A percentile compares a stretch with the other conserved stretches of the same genome.
These are phyloP conservation scores for Hydrocynus forskahlii DNA, from an alignment of 2,797 vertebrate genomes.

Conservation along the genomic window DNA sequence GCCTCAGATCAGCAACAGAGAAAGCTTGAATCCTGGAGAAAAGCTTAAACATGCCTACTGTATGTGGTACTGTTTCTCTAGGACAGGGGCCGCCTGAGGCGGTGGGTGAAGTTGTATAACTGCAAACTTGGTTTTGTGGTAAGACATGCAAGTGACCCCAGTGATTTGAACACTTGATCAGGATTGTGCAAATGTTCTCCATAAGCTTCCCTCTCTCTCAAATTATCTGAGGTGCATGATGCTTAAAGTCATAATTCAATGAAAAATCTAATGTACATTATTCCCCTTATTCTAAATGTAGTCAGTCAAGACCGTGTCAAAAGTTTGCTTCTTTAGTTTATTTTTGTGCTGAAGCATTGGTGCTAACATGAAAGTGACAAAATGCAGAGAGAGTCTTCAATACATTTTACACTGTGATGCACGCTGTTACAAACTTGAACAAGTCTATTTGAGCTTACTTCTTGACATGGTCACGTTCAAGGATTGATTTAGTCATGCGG, in stretches of 20 bases:
- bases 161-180: slow-evolving; percentile 17
- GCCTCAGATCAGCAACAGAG: slow-evolving; percentile 8
- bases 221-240: slow-evolving; percentile 16
- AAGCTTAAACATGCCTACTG: slow-evolving; percentile 23
- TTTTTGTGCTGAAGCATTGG: background rate
- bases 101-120: slow-evolving; percentile 22
- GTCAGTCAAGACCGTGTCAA: background rate
- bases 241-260: background rate
- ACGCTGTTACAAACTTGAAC: background rate
- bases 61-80: slow-evolving; percentile 41
- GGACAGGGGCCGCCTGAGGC: slow-evolving; percentile 16
- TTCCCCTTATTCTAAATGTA: background rate
- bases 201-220: slow-evolving; percentile 7
- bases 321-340: background rate
- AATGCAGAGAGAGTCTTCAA: no score
- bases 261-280: background rate
- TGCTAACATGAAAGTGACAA: background rate
- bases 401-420: no score
- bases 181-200: background rate
- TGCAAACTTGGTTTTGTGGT: slow-evolving; percentile 28
- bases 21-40: slow-evolving; percentile 16
- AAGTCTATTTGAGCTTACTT: background rate
- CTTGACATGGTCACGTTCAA: background rate
- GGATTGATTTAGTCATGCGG: background rate
- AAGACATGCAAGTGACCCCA: slow-evolving; percentile 28